Evolutionary conservation across 2,797 vertebrate genomes (phyloP).

Genomic region (Pangasius larnaudii): DNA sequence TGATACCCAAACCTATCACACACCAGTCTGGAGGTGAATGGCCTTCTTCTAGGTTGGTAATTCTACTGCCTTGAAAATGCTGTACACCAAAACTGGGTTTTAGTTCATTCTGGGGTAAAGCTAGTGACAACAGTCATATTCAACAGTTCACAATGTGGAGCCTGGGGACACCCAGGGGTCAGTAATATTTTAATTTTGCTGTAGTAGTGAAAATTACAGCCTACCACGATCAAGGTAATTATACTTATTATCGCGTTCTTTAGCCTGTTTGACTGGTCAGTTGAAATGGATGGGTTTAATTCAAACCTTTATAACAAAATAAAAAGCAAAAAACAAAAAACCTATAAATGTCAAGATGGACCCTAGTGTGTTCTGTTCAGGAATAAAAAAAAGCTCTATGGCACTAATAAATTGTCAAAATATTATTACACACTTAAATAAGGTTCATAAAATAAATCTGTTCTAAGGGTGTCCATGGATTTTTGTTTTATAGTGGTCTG

Average conservation of each 20-base stretch:
- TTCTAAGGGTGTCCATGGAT: background rate
- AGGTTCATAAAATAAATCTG: background rate
- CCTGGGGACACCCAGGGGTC: background rate
- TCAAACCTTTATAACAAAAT: background rate
- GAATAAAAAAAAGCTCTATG: background rate
- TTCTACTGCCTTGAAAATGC: background rate
- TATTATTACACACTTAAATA: background rate
- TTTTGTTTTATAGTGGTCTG: background rate
- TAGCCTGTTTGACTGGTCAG: background rate
- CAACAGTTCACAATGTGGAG: background rate
- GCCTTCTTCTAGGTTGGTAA: background rate
- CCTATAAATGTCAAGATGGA: background rate
- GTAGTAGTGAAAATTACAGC: background rate
- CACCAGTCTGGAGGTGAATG: background rate
- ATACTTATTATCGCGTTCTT: background rate
- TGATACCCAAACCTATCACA: background rate
- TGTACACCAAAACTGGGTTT: background rate
- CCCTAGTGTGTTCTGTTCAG: background rate
- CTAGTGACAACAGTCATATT: background rate
- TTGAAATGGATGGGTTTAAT: background rate
- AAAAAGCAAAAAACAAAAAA: too few species aligned
- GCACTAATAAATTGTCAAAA: too few species aligned
- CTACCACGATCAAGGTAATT: background rate
- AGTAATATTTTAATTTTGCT: background rate
- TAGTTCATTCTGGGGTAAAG: background rate